Base-by-base conservation (phyloP, 2,888 invertebrate species). In the Willowsia nigromaculata region DNA sequence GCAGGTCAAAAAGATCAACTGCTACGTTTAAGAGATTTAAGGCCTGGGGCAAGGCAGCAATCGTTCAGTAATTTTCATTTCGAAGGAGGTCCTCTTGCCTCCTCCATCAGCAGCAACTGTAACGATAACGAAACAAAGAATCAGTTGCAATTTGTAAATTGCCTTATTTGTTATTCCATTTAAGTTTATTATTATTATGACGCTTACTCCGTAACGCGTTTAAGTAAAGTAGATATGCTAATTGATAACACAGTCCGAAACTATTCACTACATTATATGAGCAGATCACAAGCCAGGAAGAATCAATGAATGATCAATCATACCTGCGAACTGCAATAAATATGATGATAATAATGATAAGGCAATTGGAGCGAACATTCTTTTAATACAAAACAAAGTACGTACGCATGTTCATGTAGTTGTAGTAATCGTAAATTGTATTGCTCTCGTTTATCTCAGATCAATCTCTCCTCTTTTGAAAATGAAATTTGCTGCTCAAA, bases 11-110 rank as follows among this genome's bases (percentile, higher is more conserved):
- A 68, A 11, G 33, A 68, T 15, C 65, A 68, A 68, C 37, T 68
- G 37, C 62, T 37, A 18, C 22, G 65, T 68, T 68, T 68, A 13
- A 3, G 65, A 59, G 59, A 30, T 78, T 9, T 40, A 68, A 56
- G 83, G 83, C 68, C 68, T 83, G 68, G 50, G 83, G 83, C 83
- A 83, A 82, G 82, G 83, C 83, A 83, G 27, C 43, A 2, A 62
- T n/a, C 22, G 22, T 13, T 62, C n/a, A 18, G 53, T 33, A 9
- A 78, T 53, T 53, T n/a, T 30, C 47, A 74, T 43, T 78, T 50
- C 33, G 53, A 43, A 78, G 78, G 53, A 78, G 53, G 30, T 78
- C 13, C 53, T 78, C 53, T 78, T 33, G 50, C 13, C 53, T 78
- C 53, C 53, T 33, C 11, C 53, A 5, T 7, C 53, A 1, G 47